phyloP scores from a whole-genome alignment of 2,888 invertebrate genomes.

The Melinopterus prodromus region DNA sequence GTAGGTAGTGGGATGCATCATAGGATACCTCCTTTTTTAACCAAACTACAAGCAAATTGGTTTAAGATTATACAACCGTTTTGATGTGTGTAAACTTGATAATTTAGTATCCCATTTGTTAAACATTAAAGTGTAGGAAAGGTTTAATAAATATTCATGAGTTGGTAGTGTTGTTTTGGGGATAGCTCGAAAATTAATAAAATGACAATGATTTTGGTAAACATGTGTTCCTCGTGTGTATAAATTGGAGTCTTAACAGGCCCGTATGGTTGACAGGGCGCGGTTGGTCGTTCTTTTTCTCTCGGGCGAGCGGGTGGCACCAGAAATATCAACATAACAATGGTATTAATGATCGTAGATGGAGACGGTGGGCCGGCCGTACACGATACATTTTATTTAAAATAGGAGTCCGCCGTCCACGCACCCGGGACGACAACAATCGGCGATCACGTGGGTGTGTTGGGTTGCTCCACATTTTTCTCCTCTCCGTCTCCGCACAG shows the following conservation, averaged over 20 bases:
- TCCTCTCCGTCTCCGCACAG: slow-evolving; percentile 34
- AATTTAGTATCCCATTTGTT: not conserved
- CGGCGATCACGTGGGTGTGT: slow-evolving; percentile 34
- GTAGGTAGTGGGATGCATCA: too few relatives aligned
- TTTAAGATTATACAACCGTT: too few relatives aligned
- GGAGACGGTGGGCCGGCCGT: slow-evolving; percentile 27
- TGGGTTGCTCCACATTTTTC: slow-evolving; percentile 37
- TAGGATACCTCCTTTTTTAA: not conserved
- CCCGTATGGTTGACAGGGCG: not conserved
- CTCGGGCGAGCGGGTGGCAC: slow-evolving; percentile 42
- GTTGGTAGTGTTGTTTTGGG: not conserved
- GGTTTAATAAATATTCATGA: not conserved
- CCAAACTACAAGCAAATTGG: not conserved
- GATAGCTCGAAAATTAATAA: not conserved
- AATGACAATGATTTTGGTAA: not conserved
- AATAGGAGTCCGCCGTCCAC: slow-evolving; percentile 28
- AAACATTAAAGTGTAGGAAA: not conserved
- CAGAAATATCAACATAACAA: slow-evolving; percentile 45
- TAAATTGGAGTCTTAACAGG: not conserved
- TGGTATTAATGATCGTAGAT: slow-evolving; percentile 41
- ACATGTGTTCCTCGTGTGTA: not conserved
- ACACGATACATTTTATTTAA: slow-evolving; percentile 35
- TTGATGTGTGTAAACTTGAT: not conserved
- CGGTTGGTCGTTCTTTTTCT: not conserved
- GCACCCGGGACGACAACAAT: slow-evolving; percentile 33